These are phyloP conservation scores for Nezara viridula DNA, from an alignment of 2,888 invertebrate species.

Conservation along the genomic window DNA sequence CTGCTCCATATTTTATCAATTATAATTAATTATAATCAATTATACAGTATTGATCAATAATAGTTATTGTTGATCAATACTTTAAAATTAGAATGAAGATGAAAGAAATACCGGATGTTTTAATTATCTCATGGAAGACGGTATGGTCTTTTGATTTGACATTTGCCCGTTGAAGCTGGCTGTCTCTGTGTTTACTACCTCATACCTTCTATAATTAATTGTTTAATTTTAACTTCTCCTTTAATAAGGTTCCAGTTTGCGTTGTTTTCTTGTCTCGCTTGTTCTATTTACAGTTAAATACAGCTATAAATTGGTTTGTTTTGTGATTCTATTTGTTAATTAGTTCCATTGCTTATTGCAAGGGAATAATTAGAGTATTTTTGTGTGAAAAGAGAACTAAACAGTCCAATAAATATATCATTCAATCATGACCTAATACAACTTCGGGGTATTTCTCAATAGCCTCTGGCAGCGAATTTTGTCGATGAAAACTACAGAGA, in stretches of 20 bases:
- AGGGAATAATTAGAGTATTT: neutral
- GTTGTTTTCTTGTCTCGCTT: neutral
- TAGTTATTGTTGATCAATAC: too few relatives aligned
- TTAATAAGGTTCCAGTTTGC: neutral
- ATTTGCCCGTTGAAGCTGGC: neutral
- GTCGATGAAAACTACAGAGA: neutral
- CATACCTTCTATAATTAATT: neutral
- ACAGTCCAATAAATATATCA: neutral
- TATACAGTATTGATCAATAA: too few relatives aligned
- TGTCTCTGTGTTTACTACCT: neutral
- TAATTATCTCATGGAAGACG: neutral
- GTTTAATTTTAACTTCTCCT: neutral
- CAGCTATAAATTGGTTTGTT: neutral
- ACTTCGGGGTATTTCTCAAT: neutral
- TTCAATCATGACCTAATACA: neutral
- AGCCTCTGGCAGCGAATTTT: neutral
- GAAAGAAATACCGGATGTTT: neutral
- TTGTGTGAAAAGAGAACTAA: neutral
- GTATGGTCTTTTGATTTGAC: neutral
- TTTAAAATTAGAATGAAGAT: too few relatives aligned
- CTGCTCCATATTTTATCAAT: too few relatives aligned
- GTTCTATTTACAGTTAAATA: neutral
- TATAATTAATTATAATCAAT: too few relatives aligned
- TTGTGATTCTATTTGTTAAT: neutral
- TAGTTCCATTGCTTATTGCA: neutral